phyloP scores from a whole-genome alignment of 1,140 invertebrate genomes.

The Panagrolaimus sp. region DNA sequence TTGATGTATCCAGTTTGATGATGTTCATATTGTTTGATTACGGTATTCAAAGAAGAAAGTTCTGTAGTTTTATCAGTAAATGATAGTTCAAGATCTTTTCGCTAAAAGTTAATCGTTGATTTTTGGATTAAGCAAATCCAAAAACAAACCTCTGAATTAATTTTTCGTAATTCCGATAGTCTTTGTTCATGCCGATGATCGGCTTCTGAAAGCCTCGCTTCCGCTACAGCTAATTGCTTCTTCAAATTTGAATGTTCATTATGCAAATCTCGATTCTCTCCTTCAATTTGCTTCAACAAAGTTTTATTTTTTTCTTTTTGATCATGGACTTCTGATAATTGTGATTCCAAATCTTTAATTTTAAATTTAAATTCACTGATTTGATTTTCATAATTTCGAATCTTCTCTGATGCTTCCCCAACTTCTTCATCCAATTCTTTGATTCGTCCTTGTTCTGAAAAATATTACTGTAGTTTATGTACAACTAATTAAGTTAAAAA shows the following conservation, averaged over 20 bases:
- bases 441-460: background rate
- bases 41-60: slow-evolving; percentile 10
- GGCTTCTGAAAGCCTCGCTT: background rate
- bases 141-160: background rate
- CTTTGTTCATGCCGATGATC: slow-evolving; percentile 1
- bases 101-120: too few relatives aligned
- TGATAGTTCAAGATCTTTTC: background rate
- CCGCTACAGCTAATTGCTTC: slow-evolving; percentile 1
- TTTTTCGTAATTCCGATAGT: background rate
- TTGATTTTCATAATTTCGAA: slow-evolving; percentile 2
- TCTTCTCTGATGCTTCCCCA: background rate
- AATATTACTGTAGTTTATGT: background rate
- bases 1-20: slow-evolving; percentile 9
- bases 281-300: background rate
- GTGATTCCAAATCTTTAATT: slow-evolving; percentile 4
- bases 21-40: slow-evolving; percentile 14
- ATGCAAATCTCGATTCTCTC: background rate
- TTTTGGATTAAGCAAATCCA: too few relatives aligned
- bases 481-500: background rate
- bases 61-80: slow-evolving; percentile 13
- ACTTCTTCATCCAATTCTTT: slow-evolving; percentile 5
- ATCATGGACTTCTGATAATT: background rate
- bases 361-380: slow-evolving; percentile 12
- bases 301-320: slow-evolving; percentile 1
- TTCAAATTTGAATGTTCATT: background rate